Conservation (phyloP, 2,888 invertebrate species). For the Halocaridina rubra region DNA sequence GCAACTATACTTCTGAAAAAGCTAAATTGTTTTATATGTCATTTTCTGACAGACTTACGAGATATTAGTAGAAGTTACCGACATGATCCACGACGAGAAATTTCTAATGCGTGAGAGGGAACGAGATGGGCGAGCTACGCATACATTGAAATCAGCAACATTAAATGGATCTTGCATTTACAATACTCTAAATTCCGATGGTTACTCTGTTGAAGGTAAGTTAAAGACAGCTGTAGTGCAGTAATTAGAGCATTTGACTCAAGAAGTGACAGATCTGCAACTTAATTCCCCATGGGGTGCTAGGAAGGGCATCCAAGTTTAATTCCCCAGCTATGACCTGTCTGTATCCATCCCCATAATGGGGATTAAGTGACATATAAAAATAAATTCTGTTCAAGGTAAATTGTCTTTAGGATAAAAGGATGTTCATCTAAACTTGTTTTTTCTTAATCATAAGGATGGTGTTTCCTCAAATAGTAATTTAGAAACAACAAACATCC, state of each 20-base stretch:
- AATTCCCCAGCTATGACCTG: too few species aligned
- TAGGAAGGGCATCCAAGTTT: too few species aligned
- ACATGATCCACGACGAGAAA: conserved; percentile 33
- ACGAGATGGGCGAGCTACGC: conserved; percentile 48
- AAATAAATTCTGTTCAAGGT: too few species aligned
- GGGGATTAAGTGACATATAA: background rate
- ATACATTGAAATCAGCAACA: conserved; percentile 25
- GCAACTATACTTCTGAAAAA: background rate
- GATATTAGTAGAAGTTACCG: conserved; percentile 32
- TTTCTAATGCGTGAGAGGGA: conserved; percentile 50
- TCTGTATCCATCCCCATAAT: too few species aligned
- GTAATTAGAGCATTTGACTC: too few species aligned
- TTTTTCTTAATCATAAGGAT: too few species aligned
- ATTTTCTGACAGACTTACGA: conserved; percentile 42
- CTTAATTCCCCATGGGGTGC: background rate
- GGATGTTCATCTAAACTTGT: too few species aligned
- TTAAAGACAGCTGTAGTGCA: too few species aligned
- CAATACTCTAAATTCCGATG: conserved; percentile 43
- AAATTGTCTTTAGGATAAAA: too few species aligned
- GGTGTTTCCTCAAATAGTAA: too few species aligned
- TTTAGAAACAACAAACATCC: background rate
- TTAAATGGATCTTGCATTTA: conserved; percentile 56
- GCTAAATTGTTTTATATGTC: background rate
- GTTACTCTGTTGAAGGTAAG: conserved; percentile 57
- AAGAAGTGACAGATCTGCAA: background rate